Evolutionary conservation across 2,797 vertebrate species (phyloP).

Genomic region (Morus bassanus): DNA sequence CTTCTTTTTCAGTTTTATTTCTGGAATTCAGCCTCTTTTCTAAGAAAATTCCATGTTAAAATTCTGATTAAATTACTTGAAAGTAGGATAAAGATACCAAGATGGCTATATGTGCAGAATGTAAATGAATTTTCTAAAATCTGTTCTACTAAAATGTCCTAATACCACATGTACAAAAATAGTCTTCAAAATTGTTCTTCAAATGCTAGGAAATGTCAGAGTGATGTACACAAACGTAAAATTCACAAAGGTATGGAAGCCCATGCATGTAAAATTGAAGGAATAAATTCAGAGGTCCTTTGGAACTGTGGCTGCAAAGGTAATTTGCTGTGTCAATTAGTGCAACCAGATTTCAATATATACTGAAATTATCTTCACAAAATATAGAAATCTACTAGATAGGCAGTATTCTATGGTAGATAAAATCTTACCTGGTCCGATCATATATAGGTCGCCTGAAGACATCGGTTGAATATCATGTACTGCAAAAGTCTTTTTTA

Average conservation of each 20-base stretch:
- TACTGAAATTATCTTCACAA: background rate
- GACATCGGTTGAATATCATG: background rate
- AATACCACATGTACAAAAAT: background rate
- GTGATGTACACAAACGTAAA: constrained; percentile 16
- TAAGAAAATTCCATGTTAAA: background rate
- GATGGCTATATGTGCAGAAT: background rate
- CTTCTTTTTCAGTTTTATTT: background rate
- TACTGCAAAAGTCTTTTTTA: background rate
- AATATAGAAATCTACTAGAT: background rate
- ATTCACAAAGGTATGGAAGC: constrained; percentile 38
- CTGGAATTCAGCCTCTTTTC: background rate
- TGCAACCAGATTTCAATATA: constrained; percentile 3
- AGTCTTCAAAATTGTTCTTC: constrained; percentile 21
- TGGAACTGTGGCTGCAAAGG: background rate
- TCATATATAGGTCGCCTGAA: background rate
- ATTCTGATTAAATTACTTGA: background rate
- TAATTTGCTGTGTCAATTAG: constrained; percentile 37
- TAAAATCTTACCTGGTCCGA: background rate
- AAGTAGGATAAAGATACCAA: background rate
- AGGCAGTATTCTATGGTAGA: background rate
- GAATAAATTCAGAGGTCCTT: constrained; percentile 28
- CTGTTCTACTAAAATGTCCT: background rate
- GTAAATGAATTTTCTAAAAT: background rate
- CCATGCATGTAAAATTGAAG: constrained; percentile 7
- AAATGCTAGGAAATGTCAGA: background rate